Evolutionary conservation across 2,113 vertebrate genomes (phyloP), one percentile per base, ranked within the genome.

Genomic region (Ramphastos sulfuratus): DNA sequence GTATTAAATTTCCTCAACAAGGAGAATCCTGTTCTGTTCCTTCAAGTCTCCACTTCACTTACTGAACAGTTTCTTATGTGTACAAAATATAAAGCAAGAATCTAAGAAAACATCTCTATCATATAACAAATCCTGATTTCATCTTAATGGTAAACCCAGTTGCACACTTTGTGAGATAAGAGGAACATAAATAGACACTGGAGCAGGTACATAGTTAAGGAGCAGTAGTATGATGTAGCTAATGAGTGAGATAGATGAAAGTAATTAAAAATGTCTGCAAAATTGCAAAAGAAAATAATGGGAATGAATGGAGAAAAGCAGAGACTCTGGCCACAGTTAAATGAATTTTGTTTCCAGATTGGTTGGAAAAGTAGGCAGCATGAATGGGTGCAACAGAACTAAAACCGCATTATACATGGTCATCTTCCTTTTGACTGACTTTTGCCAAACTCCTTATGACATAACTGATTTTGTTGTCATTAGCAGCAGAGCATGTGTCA

Each of bases 361-460:
- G 48, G 20, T 4, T 64, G 31, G 24, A 50, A 84, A 79, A 74
- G 7, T 10, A 44, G 30, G 12, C 19, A 72, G 15, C 21, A 28
- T 1, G 4, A 2, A 17, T 11, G 10, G 31, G 2, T 44, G 13
- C 42, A 74, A 10, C 5, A 6, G 2, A 58, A 4, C 15, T 74
- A 55, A 65, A 69, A 10, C 4, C 31, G 5, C 0, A 1, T 18
- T n/a, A 12, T 6, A 52, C 14, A 37, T 19, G 6, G 64, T 28
- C 28, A 37, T 4, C 8, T 9, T 60, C 84, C 27, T 85, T 54
- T 58, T 31, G 20, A 52, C 19, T 44, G 18, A 46, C 15, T 25
- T 42, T 17, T 17, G 3, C 31, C 31, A 42, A 52, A 61, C 21
- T 60, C 56, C 35, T 30, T 59, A n/a, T 4, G 10, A 10, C 6